These are phyloP conservation scores for Tapirus indicus DNA, from an alignment of 2,797 vertebrate species.

Conservation along the genomic window DNA sequence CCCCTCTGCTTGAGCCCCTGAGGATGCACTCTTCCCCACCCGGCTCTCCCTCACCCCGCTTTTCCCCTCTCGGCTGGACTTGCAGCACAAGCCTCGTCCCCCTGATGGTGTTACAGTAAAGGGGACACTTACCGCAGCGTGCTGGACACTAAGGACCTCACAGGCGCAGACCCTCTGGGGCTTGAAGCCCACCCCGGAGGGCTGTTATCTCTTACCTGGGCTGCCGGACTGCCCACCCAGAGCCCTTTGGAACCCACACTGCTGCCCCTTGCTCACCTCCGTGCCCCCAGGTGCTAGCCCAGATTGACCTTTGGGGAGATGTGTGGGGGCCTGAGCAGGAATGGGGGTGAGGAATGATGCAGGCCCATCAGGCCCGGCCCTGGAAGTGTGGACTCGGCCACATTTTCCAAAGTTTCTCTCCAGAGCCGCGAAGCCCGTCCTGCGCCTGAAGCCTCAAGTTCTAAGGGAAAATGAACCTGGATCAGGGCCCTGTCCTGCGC, in stretches of 20 bases:
- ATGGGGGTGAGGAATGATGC: neutral
- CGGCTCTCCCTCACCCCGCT: too few relatives aligned
- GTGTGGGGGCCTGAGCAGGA: rapidly evolving
- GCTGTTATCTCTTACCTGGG: neutral
- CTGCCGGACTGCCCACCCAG: neutral
- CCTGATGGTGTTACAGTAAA: neutral
- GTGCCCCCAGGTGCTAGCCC: rapidly evolving
- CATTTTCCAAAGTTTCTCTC: neutral
- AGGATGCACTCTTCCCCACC: too few relatives aligned
- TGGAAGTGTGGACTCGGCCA: neutral
- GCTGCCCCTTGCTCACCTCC: neutral
- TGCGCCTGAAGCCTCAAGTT: neutral
- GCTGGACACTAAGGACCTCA: neutral
- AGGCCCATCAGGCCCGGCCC: rapidly evolving
- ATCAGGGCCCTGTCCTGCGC: neutral
- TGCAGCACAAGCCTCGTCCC: too few relatives aligned
- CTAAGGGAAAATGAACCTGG: neutral
- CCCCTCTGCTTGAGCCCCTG: too few relatives aligned
- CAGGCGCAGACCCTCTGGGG: neutral
- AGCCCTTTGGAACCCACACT: neutral
- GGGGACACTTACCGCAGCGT: neutral
- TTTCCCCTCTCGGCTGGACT: too few relatives aligned
- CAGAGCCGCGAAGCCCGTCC: neutral
- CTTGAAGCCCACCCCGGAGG: neutral
- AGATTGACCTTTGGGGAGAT: neutral